These are phyloP conservation scores for Embiotoca jacksoni DNA, from an alignment of 2,113 vertebrate genomes.

Conservation along the genomic window DNA sequence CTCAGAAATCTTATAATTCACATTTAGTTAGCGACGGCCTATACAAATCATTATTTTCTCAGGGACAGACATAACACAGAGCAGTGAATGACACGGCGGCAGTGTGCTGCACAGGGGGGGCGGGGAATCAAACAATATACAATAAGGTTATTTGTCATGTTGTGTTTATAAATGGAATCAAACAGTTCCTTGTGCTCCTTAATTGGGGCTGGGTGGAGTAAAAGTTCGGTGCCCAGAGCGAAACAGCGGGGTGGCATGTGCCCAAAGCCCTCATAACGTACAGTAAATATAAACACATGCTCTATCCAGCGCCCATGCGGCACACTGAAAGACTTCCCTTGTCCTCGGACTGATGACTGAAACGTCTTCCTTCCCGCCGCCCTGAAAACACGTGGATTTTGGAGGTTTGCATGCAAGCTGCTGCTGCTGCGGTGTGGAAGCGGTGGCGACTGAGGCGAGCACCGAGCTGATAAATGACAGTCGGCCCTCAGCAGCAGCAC, in stretches of 20 bases:
- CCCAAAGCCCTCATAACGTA: constrained; percentile 67
- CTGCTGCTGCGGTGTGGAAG: constrained; percentile 7
- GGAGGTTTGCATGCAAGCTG: constrained; percentile 16
- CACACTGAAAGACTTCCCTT: constrained; percentile 74
- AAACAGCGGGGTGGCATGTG: constrained; percentile 68
- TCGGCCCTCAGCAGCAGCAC: too few relatives aligned
- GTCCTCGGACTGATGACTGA: constrained; percentile 56
- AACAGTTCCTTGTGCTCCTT: constrained; percentile 81
- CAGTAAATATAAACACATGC: constrained; percentile 85
- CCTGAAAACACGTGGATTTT: constrained; percentile 51
- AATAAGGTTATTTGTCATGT: constrained; percentile 74
- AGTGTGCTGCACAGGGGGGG: constrained; percentile 48
- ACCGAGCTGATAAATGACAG: constrained; percentile 57
- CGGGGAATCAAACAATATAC: constrained; percentile 60
- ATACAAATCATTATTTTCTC: constrained; percentile 64
- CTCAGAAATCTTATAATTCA: constrained; percentile 46
- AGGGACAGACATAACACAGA: constrained; percentile 74
- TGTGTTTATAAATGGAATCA: constrained; percentile 75
- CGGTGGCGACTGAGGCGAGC: neutral
- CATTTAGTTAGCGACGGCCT: constrained; percentile 58
- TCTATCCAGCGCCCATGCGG: constrained; percentile 44
- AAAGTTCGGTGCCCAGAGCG: constrained; percentile 62
- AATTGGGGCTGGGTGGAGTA: constrained; percentile 78
- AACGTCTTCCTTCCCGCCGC: constrained; percentile 57
- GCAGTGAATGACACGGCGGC: constrained; percentile 46